Conservation (phyloP, 1,140 invertebrate genomes). For the Procambarus clarkii region DNA sequence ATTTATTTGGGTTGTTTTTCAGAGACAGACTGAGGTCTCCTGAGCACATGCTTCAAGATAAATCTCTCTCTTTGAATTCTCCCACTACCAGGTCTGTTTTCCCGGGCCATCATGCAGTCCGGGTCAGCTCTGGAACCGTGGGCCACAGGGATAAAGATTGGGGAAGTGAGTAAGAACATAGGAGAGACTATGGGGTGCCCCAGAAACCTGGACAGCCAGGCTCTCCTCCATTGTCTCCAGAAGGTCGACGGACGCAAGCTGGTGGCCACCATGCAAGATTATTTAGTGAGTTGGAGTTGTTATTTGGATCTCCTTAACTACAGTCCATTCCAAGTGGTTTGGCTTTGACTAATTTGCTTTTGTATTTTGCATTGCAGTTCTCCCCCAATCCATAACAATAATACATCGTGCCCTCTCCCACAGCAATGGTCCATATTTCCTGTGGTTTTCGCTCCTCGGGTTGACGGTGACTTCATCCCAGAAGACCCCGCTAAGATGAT, state of each 20-base stretch:
- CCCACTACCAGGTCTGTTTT: conserved; percentile 59
- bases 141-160: neutral
- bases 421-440: conserved; percentile 7
- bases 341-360: too few relatives aligned
- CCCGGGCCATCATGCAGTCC: conserved; percentile 72
- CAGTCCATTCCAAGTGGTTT: too few relatives aligned
- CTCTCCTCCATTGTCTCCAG: conserved; percentile 9
- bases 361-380: too few relatives aligned
- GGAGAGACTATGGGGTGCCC: neutral
- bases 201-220: neutral
- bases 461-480: conserved; percentile 28
- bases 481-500: neutral
- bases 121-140: conserved; percentile 43
- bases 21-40: too few relatives aligned
- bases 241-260: conserved; percentile 2
- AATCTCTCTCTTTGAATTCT: too few relatives aligned
- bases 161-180: neutral
- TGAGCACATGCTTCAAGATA: too few relatives aligned
- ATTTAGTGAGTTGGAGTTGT: too few relatives aligned
- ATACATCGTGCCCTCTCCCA: too few relatives aligned
- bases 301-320: too few relatives aligned
- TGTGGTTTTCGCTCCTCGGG: neutral
- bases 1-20: too few relatives aligned
- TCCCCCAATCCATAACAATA: too few relatives aligned
- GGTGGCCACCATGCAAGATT: neutral